Conservation (phyloP, 2,113 vertebrate genomes). For the Tragelaphus buxtoni region DNA sequence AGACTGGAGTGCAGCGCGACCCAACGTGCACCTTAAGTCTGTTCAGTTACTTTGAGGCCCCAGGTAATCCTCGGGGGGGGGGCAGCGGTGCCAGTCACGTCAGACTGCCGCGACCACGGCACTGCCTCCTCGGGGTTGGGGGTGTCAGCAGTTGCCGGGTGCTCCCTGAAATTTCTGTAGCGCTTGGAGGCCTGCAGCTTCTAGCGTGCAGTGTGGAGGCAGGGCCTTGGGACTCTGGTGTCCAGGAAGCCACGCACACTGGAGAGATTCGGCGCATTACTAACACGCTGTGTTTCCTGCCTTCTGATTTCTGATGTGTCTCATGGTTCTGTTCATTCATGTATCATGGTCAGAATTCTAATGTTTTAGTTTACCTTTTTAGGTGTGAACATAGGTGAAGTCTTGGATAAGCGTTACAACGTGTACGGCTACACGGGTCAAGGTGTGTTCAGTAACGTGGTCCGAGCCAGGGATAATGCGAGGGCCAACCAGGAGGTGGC, state of each 20-base stretch:
- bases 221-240: neutral
- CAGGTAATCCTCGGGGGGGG: neutral
- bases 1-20: neutral
- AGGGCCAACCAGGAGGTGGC: constrained; percentile 98
- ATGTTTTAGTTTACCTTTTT: constrained; percentile 32
- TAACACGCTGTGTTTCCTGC: fast-evolving
- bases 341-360: neutral
- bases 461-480: constrained; percentile 95
- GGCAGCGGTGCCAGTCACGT: neutral
- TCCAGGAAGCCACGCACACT: neutral
- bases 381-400: constrained; percentile 99
- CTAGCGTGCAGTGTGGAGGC: neutral
- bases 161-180: neutral
- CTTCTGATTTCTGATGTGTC: neutral
- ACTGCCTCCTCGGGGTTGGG: neutral
- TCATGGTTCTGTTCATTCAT: neutral
- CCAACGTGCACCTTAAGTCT: neutral
- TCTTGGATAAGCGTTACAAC: constrained; percentile 96
- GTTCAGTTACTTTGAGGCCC: neutral
- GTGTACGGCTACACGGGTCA: constrained; percentile 99
- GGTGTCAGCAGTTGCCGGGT: neutral
- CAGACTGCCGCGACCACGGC: neutral
- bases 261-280: neutral
- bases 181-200: neutral
- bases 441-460: constrained; percentile 98